A percentile compares a stretch with the other conserved stretches of the same genome.
Conservation (phyloP, 2,797 vertebrate species). For the Euthynnus affinis region DNA sequence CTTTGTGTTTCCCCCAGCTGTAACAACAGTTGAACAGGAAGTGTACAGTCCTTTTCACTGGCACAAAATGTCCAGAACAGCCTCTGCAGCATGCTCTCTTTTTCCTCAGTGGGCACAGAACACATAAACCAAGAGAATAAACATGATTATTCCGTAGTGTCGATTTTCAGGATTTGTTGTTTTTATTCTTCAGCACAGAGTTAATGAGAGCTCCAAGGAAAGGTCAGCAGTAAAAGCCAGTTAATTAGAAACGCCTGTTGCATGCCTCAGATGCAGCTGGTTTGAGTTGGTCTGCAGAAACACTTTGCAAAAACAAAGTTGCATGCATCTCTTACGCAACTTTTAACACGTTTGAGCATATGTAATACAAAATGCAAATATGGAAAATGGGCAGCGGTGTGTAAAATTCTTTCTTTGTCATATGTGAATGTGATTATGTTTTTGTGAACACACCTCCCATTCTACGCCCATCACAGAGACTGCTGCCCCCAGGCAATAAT, state of each 20-base stretch:
- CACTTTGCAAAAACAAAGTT: conserved; percentile 37
- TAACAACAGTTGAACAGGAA: conserved; percentile 76
- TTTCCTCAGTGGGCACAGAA: conserved; percentile 20
- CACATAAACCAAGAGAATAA: not conserved
- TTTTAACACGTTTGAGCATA: not conserved
- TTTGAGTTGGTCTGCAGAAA: conserved; percentile 56
- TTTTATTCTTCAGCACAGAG: conserved; percentile 13
- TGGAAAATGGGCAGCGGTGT: not conserved
- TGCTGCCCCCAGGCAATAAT: conserved; percentile 9
- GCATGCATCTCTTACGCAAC: not conserved
- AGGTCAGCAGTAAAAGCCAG: conserved; percentile 46
- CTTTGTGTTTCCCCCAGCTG: conserved; percentile 73
- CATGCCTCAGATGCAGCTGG: conserved; percentile 57
- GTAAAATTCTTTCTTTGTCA: conserved; percentile 13
- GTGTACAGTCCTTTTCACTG: conserved; percentile 47
- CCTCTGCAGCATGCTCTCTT: conserved; percentile 9
- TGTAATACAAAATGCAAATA: not conserved
- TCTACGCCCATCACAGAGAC: conserved; percentile 9
- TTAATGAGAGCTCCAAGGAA: conserved; percentile 28
- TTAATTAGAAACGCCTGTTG: conserved; percentile 77
- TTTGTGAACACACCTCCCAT: conserved; percentile 21
- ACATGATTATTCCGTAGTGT: not conserved
- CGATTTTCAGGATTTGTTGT: conserved; percentile 23
- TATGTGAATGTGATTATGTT: conserved; percentile 24
- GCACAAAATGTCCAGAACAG: conserved; percentile 45